Base-by-base conservation (phyloP, 2,888 invertebrate species). In the Cryptocephalus primarius region DNA sequence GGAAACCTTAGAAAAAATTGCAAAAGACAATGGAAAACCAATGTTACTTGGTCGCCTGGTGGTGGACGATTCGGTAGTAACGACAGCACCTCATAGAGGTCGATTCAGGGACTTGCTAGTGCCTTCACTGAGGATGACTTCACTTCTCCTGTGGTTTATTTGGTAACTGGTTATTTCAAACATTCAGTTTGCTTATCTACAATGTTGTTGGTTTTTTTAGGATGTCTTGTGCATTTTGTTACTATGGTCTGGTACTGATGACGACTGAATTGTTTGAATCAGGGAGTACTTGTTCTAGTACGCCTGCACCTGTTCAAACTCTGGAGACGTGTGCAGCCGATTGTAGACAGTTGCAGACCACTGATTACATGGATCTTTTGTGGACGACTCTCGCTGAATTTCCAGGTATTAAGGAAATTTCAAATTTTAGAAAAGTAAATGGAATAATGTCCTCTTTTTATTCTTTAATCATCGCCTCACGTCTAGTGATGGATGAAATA, bases 381-480 rank as follows among this genome's bases (percentile, higher is more conserved):
- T 93, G 92, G 89, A 94, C 93, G 2, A 94, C 93, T 0, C 71
- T 94, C 42, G 91, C 94, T 0, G 94, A 95, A 72, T 94, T 95
- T 70, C 95, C 94, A 34, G 92, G 88, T 84, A 49, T 47, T 39
- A 11, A 36, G 22, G 6, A 6, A 22, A 6, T 22, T 22, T 6
- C 22, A 22, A n/a, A n/a, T n/a, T n/a, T n/a, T n/a, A n/a, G n/a
- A n/a, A n/a, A n/a, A n/a, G n/a, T n/a, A n/a, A n/a, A n/a, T n/a
- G n/a, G n/a, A n/a, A n/a, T n/a, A n/a, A n/a, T n/a, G n/a, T n/a
- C n/a, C n/a, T n/a, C n/a, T n/a, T n/a, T n/a, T n/a, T n/a, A n/a
- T n/a, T n/a, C n/a, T n/a, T n/a, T n/a, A n/a, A n/a, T n/a, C n/a
- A n/a, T n/a, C n/a, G n/a, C n/a, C n/a, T n/a, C n/a, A n/a, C n/a